These are phyloP conservation scores for Mohoua ochrocephala DNA, from an alignment of 2,113 vertebrate genomes.

Conservation along the genomic window DNA sequence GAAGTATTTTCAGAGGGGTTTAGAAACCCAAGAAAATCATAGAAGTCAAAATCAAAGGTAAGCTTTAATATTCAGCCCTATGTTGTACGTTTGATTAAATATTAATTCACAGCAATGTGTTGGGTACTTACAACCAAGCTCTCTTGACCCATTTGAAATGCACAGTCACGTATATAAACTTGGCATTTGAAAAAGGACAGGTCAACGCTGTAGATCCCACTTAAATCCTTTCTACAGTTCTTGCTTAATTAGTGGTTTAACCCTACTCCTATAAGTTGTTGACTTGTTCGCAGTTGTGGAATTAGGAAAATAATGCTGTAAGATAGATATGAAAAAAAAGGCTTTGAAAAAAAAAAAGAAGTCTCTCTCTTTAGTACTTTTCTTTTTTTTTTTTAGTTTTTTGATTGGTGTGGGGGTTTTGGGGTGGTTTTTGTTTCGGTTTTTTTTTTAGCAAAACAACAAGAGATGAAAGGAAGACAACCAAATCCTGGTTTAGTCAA, in stretches of 20 bases:
- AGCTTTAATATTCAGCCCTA: slow-evolving; percentile 10
- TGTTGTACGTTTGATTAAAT: slow-evolving; percentile 52
- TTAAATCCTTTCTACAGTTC: background rate
- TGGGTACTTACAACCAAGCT: slow-evolving; percentile 16
- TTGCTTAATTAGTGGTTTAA: background rate
- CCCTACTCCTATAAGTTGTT: background rate
- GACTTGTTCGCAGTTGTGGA: background rate
- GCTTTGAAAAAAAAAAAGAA: background rate
- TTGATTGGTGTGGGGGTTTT: background rate
- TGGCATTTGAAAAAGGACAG: slow-evolving; percentile 24
- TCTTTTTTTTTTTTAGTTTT: background rate
- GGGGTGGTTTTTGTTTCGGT: accelerated
- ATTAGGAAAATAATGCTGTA: background rate
- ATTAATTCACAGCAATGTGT: slow-evolving; percentile 50
- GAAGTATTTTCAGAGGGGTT: background rate
- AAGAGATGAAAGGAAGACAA: background rate
- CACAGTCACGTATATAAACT: background rate
- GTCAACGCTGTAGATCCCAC: background rate
- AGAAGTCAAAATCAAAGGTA: slow-evolving; percentile 37
- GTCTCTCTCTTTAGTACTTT: background rate
- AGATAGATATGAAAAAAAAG: background rate
- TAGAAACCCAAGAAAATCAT: background rate
- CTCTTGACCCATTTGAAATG: slow-evolving; percentile 42
- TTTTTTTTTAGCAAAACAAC: background rate
- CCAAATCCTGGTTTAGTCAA: background rate